Evolutionary conservation across 2,113 vertebrate species (phyloP).

Genomic region (Collichthys lucidus): DNA sequence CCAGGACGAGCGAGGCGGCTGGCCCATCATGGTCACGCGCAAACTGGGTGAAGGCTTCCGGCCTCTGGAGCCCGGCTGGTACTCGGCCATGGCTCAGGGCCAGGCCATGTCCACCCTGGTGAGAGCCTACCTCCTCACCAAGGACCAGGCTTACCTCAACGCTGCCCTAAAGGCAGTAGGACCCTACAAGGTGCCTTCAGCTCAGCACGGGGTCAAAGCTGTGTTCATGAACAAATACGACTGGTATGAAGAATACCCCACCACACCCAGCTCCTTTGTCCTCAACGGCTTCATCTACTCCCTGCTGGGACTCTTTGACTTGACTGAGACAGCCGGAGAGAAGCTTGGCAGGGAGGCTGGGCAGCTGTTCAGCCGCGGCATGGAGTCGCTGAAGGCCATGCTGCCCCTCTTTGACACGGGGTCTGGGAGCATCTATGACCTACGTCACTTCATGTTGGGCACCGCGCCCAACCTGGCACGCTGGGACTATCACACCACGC

Average conservation of each 20-base stretch:
- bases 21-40: constrained; percentile 98
- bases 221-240: constrained; percentile 95
- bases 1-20: constrained; percentile 95
- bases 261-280: constrained; percentile 95
- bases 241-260: constrained; percentile 99
- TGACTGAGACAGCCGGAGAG: constrained; percentile 94
- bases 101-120: constrained; percentile 98
- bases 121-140: constrained; percentile 93
- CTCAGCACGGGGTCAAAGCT: constrained; percentile 94
- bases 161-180: constrained; percentile 91
- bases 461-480: constrained; percentile 96
- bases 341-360: constrained; percentile 88
- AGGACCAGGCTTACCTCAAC: constrained; percentile 89
- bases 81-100: constrained; percentile 98
- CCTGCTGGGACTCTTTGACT: constrained; percentile 93
- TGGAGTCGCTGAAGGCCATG: constrained; percentile 97
- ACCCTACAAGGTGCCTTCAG: constrained; percentile 91
- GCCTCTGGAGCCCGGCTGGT: constrained; percentile 96
- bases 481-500: constrained; percentile 99
- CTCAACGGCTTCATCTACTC: constrained; percentile 99
- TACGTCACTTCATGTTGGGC: constrained; percentile 96
- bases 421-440: constrained; percentile 96
- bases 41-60: constrained; percentile 96
- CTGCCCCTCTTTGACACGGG: constrained; percentile 96
- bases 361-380: constrained; percentile 90